Conservation (phyloP, 2,888 invertebrate genomes). For the Trachelus stipa region DNA sequence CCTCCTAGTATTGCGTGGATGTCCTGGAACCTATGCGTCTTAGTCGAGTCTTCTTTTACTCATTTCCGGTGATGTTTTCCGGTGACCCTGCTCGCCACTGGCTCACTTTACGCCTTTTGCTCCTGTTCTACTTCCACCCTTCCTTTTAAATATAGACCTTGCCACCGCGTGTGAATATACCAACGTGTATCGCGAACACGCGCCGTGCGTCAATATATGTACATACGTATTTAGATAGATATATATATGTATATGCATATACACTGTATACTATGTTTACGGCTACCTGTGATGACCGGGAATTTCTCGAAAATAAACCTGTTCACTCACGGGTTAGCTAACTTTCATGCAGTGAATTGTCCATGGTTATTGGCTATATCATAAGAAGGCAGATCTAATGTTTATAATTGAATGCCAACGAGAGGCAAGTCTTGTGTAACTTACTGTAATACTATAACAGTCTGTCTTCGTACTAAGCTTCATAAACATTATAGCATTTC, state of each 20-base stretch:
- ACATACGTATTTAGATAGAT: background rate
- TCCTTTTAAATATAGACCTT: constrained; percentile 37
- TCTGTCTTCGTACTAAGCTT: background rate
- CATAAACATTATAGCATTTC: background rate
- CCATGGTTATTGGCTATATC: background rate
- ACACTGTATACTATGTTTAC: background rate
- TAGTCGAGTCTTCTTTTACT: background rate
- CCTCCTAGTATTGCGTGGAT: background rate
- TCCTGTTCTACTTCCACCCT: constrained; percentile 31
- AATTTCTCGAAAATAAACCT: background rate
- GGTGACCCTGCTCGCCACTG: constrained; percentile 31
- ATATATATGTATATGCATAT: background rate
- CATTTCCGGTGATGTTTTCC: constrained; percentile 19
- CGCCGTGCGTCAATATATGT: background rate
- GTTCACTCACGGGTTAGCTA: background rate
- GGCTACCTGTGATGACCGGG: background rate
- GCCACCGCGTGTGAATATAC: background rate
- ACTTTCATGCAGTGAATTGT: background rate
- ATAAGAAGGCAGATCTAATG: background rate
- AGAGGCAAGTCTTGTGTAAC: background rate
- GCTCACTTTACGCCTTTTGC: constrained; percentile 36
- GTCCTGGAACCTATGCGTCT: background rate
- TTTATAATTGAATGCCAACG: background rate
- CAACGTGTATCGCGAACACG: background rate
- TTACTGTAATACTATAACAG: background rate